A percentile compares a stretch with the other conserved stretches of the same genome.
Evolutionary conservation across 2,113 vertebrate species (phyloP).

Genomic region (Tragelaphus imberbis): DNA sequence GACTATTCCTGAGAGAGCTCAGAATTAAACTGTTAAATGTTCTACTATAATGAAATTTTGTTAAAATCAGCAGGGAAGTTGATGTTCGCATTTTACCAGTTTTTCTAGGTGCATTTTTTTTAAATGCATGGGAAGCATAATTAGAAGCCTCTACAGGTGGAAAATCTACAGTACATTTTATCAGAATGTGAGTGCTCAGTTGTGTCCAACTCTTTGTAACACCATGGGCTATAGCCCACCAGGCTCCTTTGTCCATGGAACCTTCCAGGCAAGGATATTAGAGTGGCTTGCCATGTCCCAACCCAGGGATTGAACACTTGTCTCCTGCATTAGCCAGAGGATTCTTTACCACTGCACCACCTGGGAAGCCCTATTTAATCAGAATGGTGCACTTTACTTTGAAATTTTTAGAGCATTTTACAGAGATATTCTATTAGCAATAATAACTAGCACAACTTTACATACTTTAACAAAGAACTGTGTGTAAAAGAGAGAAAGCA

Average conservation of each 20-base stretch:
- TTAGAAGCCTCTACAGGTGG: slow-evolving; percentile 52
- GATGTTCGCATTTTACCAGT: slow-evolving; percentile 65
- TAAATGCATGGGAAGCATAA: slow-evolving; percentile 54
- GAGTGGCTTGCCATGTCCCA: neutral
- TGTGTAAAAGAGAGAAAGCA: neutral
- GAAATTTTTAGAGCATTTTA: slow-evolving; percentile 55
- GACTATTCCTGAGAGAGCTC: slow-evolving; percentile 52
- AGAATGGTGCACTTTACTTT: slow-evolving; percentile 46
- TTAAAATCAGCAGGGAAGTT: slow-evolving; percentile 68
- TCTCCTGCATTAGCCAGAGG: neutral
- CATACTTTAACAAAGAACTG: slow-evolving; percentile 27
- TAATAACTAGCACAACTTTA: slow-evolving; percentile 47
- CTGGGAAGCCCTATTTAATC: slow-evolving; percentile 15
- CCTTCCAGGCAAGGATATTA: neutral
- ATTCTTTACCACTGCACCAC: neutral
- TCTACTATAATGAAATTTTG: slow-evolving; percentile 68
- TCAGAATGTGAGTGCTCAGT: neutral
- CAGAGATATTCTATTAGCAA: slow-evolving; percentile 42
- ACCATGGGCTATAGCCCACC: neutral
- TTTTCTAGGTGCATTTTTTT: slow-evolving; percentile 51
- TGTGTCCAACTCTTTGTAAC: neutral
- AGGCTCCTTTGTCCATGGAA: neutral
- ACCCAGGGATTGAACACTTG: neutral
- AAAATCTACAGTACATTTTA: slow-evolving; percentile 34
- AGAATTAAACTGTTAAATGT: slow-evolving; percentile 69